A percentile compares a stretch with the other conserved stretches of the same genome.
These are phyloP conservation scores for Thalassarche chlororhynchos DNA, from an alignment of 2,113 vertebrate species.

Conservation along the genomic window DNA sequence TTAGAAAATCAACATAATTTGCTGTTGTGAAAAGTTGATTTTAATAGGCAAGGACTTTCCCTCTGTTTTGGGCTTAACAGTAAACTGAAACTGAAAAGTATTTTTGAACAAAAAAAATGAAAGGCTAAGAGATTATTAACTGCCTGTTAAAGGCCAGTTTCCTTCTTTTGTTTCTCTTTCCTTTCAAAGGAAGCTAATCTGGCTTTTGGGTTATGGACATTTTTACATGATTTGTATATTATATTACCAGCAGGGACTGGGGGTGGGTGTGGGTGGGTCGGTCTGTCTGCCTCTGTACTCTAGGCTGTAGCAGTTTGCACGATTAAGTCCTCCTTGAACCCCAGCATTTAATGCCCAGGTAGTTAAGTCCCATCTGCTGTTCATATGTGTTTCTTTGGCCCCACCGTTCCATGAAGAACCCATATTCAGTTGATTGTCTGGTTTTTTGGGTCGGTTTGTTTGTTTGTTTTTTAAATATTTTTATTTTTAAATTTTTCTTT, in stretches of 20 bases:
- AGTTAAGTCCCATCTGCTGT: neutral
- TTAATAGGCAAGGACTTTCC: neutral
- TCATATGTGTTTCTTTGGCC: neutral
- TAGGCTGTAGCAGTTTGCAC: neutral
- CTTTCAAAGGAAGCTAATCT: constrained; percentile 16
- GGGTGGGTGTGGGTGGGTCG: no score
- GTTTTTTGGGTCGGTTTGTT: neutral
- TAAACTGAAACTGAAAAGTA: neutral
- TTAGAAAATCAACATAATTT: neutral
- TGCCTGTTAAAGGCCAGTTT: neutral
- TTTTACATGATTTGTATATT: neutral
- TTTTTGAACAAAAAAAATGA: neutral
- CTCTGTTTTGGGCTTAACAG: neutral
- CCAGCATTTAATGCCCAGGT: neutral
- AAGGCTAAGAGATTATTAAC: neutral
- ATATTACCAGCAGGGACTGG: neutral
- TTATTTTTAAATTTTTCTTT: neutral
- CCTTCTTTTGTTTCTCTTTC: constrained; percentile 46
- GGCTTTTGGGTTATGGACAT: neutral
- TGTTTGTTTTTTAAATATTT: neutral
- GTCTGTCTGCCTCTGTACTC: accelerated
- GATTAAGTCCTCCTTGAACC: neutral
- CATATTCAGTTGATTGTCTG: neutral
- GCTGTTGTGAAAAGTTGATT: neutral
- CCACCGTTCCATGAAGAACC: accelerated